Base-by-base conservation (phyloP, 1,140 invertebrate genomes). In the Schmidtea mediterranea region DNA sequence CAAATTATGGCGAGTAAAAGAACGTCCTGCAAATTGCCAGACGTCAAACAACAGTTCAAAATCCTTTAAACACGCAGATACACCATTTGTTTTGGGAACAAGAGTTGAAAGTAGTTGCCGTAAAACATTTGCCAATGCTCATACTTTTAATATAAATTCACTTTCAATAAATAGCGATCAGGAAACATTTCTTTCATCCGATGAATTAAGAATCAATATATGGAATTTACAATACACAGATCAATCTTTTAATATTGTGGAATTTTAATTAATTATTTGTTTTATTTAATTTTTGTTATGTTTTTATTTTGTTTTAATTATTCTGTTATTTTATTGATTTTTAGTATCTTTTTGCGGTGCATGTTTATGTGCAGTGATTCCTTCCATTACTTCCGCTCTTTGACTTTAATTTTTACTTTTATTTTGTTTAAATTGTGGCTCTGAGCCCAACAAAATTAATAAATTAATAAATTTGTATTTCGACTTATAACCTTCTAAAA, bases 141-240 rank as follows among this genome's bases (percentile, higher is more conserved):
- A 97, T 71, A 95, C 89, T 48, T 97, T 95, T 71, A 90, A 97
- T 71, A 97, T 97, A 67, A 97, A 98, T 71, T 94, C 87, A 60
- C 97, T 98, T 69, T 90, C 83, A 56, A 79, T 97, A 54, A 98
- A 97, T 71, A 92, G 84, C 57, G 90, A 98, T 69, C 86, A 95
- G 69, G 89, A 95, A 70, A 97, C 90, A 21, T 98, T 94, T 69
- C 73, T 98, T 56, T 95, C 87, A 50, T 89, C 90, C 51, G 92
- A 97, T 71, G 92, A 98, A 70, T 75, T 98, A 48, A 75, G 92
- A 60, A 90, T 98, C 61, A 97, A 98, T 70, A 72, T 97, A 24
- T 98, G 92, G 90, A 84, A 98, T 70, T 69, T 95, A 59, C 90
- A 98, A 69, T 89, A 95, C 58, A 97, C 87, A 46, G 89, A 97